Conservation (phyloP, 1,140 invertebrate species). For the Drosophila sechellia region DNA sequence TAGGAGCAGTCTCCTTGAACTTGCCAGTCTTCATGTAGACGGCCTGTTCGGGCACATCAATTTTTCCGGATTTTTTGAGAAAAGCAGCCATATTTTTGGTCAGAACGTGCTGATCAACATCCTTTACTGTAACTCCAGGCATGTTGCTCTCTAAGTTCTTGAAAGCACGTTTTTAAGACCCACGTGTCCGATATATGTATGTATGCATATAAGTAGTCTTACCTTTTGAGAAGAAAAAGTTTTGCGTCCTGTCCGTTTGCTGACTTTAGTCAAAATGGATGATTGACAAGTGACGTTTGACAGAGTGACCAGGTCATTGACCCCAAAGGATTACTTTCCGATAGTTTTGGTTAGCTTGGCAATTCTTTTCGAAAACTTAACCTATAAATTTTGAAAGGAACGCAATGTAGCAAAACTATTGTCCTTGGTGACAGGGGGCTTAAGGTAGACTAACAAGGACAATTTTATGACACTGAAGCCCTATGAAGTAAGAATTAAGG, state of each 20-base stretch:
- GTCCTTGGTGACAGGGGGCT: too few relatives aligned
- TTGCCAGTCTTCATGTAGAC: slow-evolving; percentile 97
- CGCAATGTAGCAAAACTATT: too few relatives aligned
- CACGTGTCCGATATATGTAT: not conserved
- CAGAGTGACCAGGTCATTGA: not conserved
- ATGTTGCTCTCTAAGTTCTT: slow-evolving; percentile 85
- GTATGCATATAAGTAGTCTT: slow-evolving; percentile 4
- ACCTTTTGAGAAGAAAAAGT: slow-evolving; percentile 1
- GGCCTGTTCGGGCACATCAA: slow-evolving; percentile 98
- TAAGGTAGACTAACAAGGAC: too few relatives aligned
- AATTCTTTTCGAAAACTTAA: not conserved
- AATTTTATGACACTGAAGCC: too few relatives aligned
- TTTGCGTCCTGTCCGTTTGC: not conserved
- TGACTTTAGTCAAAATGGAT: slow-evolving; percentile 9
- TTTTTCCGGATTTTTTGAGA: slow-evolving; percentile 99
- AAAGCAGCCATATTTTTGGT: slow-evolving; percentile 96
- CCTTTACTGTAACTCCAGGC: slow-evolving; percentile 96
- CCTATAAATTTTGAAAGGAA: not conserved
- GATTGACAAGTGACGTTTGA: not conserved
- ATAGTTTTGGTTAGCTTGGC: not conserved
- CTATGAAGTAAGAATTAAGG: too few relatives aligned
- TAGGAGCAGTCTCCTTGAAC: slow-evolving; percentile 98
- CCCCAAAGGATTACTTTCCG: not conserved
- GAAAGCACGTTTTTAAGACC: not conserved
- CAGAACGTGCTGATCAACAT: slow-evolving; percentile 98